Percentiles rank a stretch among this genome's conserved stretches.
Evolutionary conservation across 2,888 invertebrate genomes (phyloP).

Genomic region (Oasisia sp.): DNA sequence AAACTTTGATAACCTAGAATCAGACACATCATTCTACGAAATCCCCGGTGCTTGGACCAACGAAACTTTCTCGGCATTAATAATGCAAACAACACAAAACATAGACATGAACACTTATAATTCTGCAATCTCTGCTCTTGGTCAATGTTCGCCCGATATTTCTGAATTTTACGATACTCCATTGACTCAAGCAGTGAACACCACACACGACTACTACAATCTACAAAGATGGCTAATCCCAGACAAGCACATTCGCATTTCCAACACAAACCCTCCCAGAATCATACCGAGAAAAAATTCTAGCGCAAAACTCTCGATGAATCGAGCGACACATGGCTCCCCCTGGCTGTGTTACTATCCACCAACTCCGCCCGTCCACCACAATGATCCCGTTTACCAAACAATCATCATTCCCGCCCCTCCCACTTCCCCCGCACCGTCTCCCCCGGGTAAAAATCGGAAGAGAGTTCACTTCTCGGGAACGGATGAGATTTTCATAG

Average conservation of each 20-base stretch:
- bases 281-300: neutral
- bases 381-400: constrained; percentile 18
- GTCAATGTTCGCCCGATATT: neutral
- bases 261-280: neutral
- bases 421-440: neutral
- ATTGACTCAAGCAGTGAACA: neutral
- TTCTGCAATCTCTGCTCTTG: neutral
- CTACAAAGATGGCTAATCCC: constrained; percentile 9
- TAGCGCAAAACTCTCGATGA: neutral
- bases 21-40: constrained; percentile 21
- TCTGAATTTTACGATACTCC: neutral
- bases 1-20: neutral
- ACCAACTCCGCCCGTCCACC: constrained; percentile 26
- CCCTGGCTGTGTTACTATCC: constrained; percentile 30
- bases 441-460: neutral
- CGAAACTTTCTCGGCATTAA: neutral
- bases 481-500: constrained; percentile 24
- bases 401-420: constrained; percentile 31
- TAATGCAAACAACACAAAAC: neutral
- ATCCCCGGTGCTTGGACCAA: constrained; percentile 29
- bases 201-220: neutral
- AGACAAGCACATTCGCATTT: neutral
- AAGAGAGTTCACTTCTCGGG: constrained; percentile 35
- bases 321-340: neutral
- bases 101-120: neutral